These are phyloP conservation scores for Aplysina aerophoba DNA, from an alignment of 37 sponge, comb jelly and placozoan genomes.

Conservation along the genomic window DNA sequence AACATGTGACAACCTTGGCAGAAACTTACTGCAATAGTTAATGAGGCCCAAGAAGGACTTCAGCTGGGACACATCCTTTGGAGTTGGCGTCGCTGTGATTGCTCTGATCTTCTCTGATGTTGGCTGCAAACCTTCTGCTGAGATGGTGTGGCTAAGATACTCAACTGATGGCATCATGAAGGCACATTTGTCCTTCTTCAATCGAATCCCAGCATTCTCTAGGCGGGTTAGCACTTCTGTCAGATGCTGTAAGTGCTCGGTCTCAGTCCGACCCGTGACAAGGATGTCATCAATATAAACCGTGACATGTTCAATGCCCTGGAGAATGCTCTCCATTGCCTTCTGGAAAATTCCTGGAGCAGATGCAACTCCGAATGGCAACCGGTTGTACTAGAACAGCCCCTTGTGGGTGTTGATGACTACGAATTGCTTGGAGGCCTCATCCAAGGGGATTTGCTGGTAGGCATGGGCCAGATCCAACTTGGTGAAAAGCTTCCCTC, in stretches of 20 bases:
- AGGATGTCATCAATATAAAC: neutral
- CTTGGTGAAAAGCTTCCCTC: neutral
- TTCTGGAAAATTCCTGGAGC: neutral
- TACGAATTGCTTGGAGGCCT: neutral
- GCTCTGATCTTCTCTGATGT: neutral
- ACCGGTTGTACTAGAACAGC: neutral
- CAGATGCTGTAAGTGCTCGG: neutral
- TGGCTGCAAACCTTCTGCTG: neutral
- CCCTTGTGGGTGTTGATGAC: conserved; percentile 19
- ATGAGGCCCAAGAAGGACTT: neutral
- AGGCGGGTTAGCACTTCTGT: neutral
- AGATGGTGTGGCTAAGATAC: neutral
- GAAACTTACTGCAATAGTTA: neutral
- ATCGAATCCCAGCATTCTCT: neutral
- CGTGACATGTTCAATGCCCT: neutral
- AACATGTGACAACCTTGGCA: neutral
- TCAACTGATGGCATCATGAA: neutral
- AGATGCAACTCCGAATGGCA: neutral
- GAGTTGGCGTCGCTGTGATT: neutral
- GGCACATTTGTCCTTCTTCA: neutral
- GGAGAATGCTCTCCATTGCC: neutral
- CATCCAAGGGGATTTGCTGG: neutral
- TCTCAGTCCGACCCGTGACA: neutral
- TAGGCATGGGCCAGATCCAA: conserved; percentile 27
- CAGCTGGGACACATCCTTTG: neutral